phyloP scores from a whole-genome alignment of 2,113 vertebrate species.

The Phaethon lepturus region DNA sequence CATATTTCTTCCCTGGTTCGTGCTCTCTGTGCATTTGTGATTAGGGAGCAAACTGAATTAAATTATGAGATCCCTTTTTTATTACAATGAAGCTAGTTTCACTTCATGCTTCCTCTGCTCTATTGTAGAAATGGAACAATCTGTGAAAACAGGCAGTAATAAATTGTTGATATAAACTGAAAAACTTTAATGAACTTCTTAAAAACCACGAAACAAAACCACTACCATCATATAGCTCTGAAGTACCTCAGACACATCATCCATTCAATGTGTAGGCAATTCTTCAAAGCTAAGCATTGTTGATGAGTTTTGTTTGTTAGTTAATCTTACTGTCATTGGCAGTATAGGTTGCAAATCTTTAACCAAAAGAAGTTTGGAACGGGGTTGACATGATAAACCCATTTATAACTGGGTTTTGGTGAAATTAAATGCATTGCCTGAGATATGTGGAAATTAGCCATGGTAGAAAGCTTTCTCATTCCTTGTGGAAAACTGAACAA shows the following conservation, averaged over 20 bases:
- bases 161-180: neutral
- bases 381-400: neutral
- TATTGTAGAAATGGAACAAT: neutral
- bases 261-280: neutral
- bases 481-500: neutral
- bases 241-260: neutral
- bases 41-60: slow-evolving; percentile 1
- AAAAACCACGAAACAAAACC: neutral
- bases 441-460: neutral
- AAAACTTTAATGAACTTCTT: neutral
- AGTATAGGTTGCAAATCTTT: neutral
- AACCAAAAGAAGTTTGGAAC: neutral
- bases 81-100: neutral
- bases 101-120: neutral
- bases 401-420: neutral
- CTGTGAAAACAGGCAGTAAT: neutral
- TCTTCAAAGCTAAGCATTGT: neutral
- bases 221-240: neutral
- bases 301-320: neutral
- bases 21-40: neutral
- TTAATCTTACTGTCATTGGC: neutral
- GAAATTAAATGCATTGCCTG: neutral
- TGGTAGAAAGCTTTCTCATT: neutral
- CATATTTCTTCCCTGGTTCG: neutral
- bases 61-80: neutral